Conservation (phyloP, 2,797 vertebrate genomes). For the Protosalanx chinensis region DNA sequence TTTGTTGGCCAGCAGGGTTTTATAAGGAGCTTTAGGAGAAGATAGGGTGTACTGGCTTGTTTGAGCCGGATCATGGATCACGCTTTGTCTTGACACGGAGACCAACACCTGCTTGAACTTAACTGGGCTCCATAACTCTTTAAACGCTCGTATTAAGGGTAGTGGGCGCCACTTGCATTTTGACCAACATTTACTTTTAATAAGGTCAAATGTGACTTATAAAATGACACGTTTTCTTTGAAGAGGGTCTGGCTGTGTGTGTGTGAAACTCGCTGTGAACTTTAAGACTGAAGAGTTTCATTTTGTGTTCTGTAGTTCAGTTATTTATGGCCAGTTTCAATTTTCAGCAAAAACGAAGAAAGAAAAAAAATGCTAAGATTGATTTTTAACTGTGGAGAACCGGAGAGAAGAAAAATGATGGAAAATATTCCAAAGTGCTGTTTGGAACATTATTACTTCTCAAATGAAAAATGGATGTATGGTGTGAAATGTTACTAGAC, state of each 20-base stretch:
- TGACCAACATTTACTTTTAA: constrained; percentile 26
- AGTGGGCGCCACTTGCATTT: constrained; percentile 31
- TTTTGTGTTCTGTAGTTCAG: constrained; percentile 1
- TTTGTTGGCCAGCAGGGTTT: background rate
- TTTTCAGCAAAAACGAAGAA: background rate
- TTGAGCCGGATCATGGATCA: background rate
- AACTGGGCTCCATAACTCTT: constrained; percentile 4
- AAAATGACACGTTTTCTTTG: constrained; percentile 37
- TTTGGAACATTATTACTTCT: background rate
- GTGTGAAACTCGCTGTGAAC: constrained; percentile 43
- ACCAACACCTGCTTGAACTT: constrained; percentile 11
- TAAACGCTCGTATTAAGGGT: constrained; percentile 28
- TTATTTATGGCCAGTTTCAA: background rate
- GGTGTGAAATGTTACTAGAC: no score
- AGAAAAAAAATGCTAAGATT: background rate
- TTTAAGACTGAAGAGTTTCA: constrained; percentile 33
- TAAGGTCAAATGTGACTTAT: constrained; percentile 37
- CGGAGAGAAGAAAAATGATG: background rate
- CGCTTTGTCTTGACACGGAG: background rate
- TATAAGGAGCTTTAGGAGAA: constrained; percentile 1
- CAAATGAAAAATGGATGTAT: background rate
- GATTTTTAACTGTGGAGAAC: background rate
- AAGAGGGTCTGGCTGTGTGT: constrained; percentile 28
- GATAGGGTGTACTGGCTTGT: background rate
- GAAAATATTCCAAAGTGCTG: no score